Percentiles rank a stretch among this genome's conserved stretches.
phyloP scores from a whole-genome alignment of 35 echinoderm and acorn worm species.

The Lytechinus variegatus region DNA sequence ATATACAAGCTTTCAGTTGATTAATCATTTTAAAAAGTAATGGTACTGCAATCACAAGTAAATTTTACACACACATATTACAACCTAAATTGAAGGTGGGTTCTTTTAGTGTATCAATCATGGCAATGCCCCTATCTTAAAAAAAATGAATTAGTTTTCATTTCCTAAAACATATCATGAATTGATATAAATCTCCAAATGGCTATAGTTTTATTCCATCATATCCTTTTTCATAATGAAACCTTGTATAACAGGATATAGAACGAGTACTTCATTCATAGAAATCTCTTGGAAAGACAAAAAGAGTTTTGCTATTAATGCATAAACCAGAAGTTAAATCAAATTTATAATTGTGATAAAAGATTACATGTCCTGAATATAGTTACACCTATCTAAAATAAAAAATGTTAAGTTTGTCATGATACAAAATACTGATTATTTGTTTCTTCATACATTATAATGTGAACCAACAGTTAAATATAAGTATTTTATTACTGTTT shows the following conservation, averaged over 20 bases:
- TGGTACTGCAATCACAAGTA: background rate
- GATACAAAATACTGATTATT: background rate
- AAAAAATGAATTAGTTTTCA: too few species aligned
- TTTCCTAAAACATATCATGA: background rate
- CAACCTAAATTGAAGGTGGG: background rate
- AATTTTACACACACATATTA: background rate
- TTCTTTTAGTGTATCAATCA: background rate
- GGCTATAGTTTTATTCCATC: background rate
- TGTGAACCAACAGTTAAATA: too few species aligned
- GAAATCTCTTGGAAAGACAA: background rate
- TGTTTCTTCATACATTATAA: background rate
- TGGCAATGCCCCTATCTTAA: background rate
- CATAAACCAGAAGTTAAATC: background rate
- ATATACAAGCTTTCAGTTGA: background rate
- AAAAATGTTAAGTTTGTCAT: background rate
- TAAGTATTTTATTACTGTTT: too few species aligned
- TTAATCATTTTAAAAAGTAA: background rate
- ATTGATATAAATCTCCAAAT: background rate
- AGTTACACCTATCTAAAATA: background rate
- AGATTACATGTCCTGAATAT: background rate
- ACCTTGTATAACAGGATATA: background rate
- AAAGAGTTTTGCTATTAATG: background rate
- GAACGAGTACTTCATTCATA: background rate
- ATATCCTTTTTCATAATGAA: background rate
- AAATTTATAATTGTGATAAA: background rate